These are phyloP conservation scores for Hydrocynus forskahlii DNA, from an alignment of 2,797 vertebrate species.

Conservation along the genomic window DNA sequence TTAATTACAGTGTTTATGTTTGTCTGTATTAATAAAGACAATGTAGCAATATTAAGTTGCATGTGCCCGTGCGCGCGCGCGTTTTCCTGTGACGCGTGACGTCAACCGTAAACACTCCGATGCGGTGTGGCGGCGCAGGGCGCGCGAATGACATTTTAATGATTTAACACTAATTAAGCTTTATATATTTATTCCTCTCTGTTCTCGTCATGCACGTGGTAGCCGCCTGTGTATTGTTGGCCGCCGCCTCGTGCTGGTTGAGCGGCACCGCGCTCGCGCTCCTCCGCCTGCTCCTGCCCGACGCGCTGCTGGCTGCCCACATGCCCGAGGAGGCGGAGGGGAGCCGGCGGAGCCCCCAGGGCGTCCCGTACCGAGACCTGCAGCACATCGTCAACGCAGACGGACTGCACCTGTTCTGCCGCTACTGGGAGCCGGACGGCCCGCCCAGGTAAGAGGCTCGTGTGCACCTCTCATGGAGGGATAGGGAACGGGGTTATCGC, in stretches of 20 bases:
- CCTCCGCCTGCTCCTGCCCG: constrained; percentile 66
- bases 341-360: constrained; percentile 82
- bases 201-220: constrained; percentile 61
- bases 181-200: neutral
- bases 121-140: neutral
- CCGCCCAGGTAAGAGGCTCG: constrained; percentile 84
- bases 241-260: constrained; percentile 67
- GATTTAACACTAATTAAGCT: neutral
- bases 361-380: constrained; percentile 83
- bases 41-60: constrained; percentile 2
- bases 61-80: neutral
- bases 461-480: neutral
- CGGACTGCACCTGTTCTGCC: constrained; percentile 92
- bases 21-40: too few relatives aligned
- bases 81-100: constrained; percentile 23
- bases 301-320: constrained; percentile 47
- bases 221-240: constrained; percentile 69
- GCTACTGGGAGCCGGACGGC: constrained; percentile 87
- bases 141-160: neutral
- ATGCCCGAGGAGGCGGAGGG: constrained; percentile 91
- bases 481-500: neutral
- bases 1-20: too few relatives aligned
- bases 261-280: constrained; percentile 53
- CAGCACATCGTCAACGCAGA: constrained; percentile 91
- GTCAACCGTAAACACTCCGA: constrained; percentile 8